phyloP scores from a whole-genome alignment of 2,888 invertebrate genomes.

The Mechanitis mazaeus region DNA sequence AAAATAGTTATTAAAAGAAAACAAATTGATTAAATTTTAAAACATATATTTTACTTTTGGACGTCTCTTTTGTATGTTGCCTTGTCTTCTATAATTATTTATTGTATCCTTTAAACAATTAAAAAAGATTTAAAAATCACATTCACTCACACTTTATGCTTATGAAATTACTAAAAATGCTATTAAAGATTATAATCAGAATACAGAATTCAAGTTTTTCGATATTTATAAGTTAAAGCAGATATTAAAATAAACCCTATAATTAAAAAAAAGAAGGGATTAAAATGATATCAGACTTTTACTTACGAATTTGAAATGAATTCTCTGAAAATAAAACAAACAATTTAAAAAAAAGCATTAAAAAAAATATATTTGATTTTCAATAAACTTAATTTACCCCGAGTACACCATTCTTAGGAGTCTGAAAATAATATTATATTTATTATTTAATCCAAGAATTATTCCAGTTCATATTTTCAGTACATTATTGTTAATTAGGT shows the following conservation, averaged over 20 bases:
- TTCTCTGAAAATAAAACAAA: conserved; percentile 11
- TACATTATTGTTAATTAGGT: background rate
- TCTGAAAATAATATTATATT: conserved; percentile 9
- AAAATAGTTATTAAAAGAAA: too few relatives aligned
- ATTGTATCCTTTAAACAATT: background rate
- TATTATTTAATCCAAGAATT: background rate
- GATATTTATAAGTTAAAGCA: too few relatives aligned
- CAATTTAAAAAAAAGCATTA: background rate
- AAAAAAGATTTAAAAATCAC: background rate
- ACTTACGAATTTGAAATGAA: conserved; percentile 18
- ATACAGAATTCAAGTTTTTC: too few relatives aligned
- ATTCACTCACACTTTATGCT: too few relatives aligned
- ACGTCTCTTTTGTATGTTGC: background rate
- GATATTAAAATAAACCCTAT: too few relatives aligned
- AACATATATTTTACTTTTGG: background rate
- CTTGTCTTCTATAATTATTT: background rate
- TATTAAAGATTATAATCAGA: too few relatives aligned
- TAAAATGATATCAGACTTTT: background rate
- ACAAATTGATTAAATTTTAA: background rate
- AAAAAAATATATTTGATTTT: background rate
- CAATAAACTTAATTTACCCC: conserved; percentile 10
- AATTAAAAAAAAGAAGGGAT: too few relatives aligned
- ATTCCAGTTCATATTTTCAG: background rate
- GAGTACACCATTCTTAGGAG: conserved; percentile 12
- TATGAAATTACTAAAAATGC: too few relatives aligned